Evolutionary conservation across 2,888 invertebrate genomes (phyloP).

Genomic region (Netelia inedita): DNA sequence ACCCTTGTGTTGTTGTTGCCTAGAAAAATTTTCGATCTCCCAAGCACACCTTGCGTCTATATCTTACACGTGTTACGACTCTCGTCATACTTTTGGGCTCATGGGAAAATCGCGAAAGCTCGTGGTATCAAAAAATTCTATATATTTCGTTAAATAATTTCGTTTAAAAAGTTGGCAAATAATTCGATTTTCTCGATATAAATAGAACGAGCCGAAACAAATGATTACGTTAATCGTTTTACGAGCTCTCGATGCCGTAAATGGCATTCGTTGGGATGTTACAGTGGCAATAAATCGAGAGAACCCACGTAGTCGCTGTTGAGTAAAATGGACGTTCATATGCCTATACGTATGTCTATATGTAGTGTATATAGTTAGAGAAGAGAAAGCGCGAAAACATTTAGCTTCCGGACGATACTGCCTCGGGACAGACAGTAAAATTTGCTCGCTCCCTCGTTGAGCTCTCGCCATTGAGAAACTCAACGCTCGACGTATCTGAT

Average conservation of each 20-base stretch:
- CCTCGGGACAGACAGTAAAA: slow-evolving; percentile 59
- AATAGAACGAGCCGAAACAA: slow-evolving; percentile 40
- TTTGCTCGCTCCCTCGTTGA: slow-evolving; percentile 59
- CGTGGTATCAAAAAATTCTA: slow-evolving; percentile 12
- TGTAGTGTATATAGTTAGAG: background rate
- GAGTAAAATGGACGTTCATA: background rate
- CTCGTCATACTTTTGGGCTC: slow-evolving; percentile 15
- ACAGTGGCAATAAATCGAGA: slow-evolving; percentile 65
- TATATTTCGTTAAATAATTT: slow-evolving; percentile 34
- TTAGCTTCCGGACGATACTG: slow-evolving; percentile 48
- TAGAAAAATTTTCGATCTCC: slow-evolving; percentile 45
- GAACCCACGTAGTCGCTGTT: slow-evolving; percentile 32
- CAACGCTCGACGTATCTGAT: slow-evolving; percentile 52
- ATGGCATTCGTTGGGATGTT: slow-evolving; percentile 61
- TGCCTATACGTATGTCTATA: no score
- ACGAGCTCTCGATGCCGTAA: slow-evolving; percentile 61
- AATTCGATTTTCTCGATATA: slow-evolving; percentile 12
- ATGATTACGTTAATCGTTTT: slow-evolving; percentile 54
- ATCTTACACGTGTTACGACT: slow-evolving; percentile 59
- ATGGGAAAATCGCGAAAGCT: slow-evolving; percentile 18
- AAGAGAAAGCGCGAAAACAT: slow-evolving; percentile 42
- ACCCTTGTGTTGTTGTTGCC: slow-evolving; percentile 44
- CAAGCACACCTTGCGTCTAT: slow-evolving; percentile 50
- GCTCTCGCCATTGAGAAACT: slow-evolving; percentile 50
- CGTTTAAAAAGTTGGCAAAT: background rate